Evolutionary conservation across 92 coral and sea anemone genomes (phyloP), one percentile per base, ranked within the genome.

Genomic region (Meandrina meandrites): DNA sequence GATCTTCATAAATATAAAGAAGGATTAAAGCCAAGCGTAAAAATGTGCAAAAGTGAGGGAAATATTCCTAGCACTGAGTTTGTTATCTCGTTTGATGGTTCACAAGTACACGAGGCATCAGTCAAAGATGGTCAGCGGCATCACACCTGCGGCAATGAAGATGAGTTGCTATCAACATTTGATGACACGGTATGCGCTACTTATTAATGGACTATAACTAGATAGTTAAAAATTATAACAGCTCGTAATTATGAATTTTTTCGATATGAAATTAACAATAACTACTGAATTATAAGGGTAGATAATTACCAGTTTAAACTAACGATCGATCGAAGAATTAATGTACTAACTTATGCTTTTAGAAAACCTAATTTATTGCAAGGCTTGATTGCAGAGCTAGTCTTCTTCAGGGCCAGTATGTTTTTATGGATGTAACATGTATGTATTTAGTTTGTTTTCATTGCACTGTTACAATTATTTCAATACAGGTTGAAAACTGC

Each of bases 1-100:
- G 72, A 79, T 56, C 83, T 57, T 79, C 28, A 16, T 8, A 60
- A 60, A 16, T 34, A 21, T 24, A 58, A 34, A 57, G 32, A 22
- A 57, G n/a, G 40, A 21, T 57, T 31, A 32, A 36, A 79, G 19
- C 22, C 31, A 22, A 56, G 31, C 70, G 50, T 31, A 34, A 57
- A 36, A 56, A 11, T 34, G 12, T 51, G 71, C 14, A 79, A 58
- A 79, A 79, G 83, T 28, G 70, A 79, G 9, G 83, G 70, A 56
- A 58, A 53, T 54, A 58, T 57, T 24, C 27, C 83, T 10, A 34
- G 30, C 8, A 56, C 8, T 11, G 40, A 78, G 66, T 15, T 28
- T 50, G 66, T 6, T 51, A 51, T 54, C 81, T 51, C 45, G 15
- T 30, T 48, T 78, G 64, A 53, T 30, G 81, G 4, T 31, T 50